Evolutionary conservation across 2,113 vertebrate species (phyloP), one percentile per base, ranked within the genome.

Genomic region (Poecile atricapillus): DNA sequence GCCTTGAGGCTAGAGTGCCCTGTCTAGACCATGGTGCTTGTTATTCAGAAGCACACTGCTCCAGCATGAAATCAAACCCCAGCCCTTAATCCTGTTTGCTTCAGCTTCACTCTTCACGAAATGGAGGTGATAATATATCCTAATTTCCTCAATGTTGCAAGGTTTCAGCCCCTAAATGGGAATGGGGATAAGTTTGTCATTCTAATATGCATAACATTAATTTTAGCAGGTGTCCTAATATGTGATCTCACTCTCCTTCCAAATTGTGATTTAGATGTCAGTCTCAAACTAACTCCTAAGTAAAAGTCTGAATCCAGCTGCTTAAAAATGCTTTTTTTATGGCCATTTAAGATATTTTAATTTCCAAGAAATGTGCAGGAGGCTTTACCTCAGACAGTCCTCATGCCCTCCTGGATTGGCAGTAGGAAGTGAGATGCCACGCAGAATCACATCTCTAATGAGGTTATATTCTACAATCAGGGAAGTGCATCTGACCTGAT

Each of bases 1-100:
- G 4, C 4, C 27, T 35, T 11, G 27, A 43, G 35, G 41, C 20
- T 1, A 0, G 15, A 37, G 17, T 59, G 25, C 28, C 14, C 49
- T 84, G 27, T 64, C 27, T 27, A 35, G 30, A 33, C 21, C 12
- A 47, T 65, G 23, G 47, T 7, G 13, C 12, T 75, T 50, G 23
- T n/a, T 53, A 63, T 46, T 80, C 59, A 77, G 73, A 77, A 87
- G 41, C 4, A 6, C 15, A 10, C 17, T n/a, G 16, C 21, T 87
- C 28, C 43, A 56, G 41, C 35, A 49, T 2, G 5, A 56, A 73
- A 76, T 15, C 23, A 43, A 87, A 80, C 17, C 62, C 35, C 15
- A 60, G 25, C 8, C 11, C 19, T 87, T 77, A 70, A 70, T 53
- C 46, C 43, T 50, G 10, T 81, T 91, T 21, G 3, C 20, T 65